Evolutionary conservation across 92 coral and sea anemone species (phyloP), one percentile per base, ranked within the genome.

Genomic region (Hydrozoanthus gracilis): DNA sequence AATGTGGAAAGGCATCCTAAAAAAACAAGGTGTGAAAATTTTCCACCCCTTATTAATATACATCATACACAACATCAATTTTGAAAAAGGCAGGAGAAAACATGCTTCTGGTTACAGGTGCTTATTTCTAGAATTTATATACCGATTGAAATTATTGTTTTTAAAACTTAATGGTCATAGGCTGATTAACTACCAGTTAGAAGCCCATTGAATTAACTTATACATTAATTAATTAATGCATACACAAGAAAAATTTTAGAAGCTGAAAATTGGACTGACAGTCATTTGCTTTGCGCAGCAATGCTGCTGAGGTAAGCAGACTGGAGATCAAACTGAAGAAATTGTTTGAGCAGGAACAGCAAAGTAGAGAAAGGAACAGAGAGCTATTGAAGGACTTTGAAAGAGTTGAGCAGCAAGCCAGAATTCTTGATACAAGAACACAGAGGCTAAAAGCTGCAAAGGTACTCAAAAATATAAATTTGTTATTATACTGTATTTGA

Each of bases 331-430:
- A 89, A 39, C 95, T 95, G 96, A 86, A 88, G 74, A 86, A 91
- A 64, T 77, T 96, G 47, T 93, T 95, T 84, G 93, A 95, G 18
- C 90, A 96, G 58, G 98, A 96, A 69, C 90, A 90, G 46, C 76
- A 77, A 49, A 91, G 98, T 78, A 87, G 88, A 70, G 86, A 88
- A 79, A 90, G 99, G 73, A 95, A 96, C 82, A 91, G 83, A 73
- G 91, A 91, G 18, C 86, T 96, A 18, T 89, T 96, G 51, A 86
- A 91, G 65, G 98, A 96, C 75, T 94, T 96, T 90, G 95, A 96
- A 84, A 75, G 95, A 82, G 90, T 96, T 27, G 98, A 93, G 64
- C 90, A 91, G 51, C 98, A 96, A 60, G 93, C 90, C 27, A 79
- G 91, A 3, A 46, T 87, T 50, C 62, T 94, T 76, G 91, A 91